Percentiles rank a stretch among this genome's conserved stretches.
phyloP scores from a whole-genome alignment of 1,140 invertebrate species.

The Drosophila tropicalis region DNA sequence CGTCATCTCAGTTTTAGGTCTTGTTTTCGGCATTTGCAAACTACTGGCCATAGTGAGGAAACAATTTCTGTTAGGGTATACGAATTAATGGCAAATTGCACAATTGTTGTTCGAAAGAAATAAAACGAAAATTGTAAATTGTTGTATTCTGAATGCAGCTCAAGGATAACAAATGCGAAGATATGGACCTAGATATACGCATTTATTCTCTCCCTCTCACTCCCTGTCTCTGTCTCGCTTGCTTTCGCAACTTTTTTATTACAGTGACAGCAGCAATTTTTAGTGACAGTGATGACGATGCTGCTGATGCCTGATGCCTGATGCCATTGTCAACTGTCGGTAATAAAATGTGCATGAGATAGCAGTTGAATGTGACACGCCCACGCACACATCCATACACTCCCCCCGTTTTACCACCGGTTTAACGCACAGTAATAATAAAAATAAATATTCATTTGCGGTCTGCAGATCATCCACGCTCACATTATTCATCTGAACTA shows the following conservation, averaged over 20 bases:
- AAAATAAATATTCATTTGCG: slow-evolving; percentile 57
- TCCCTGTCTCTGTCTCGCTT: no score
- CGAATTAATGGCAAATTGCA: slow-evolving; percentile 8
- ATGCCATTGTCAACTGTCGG: slow-evolving; percentile 48
- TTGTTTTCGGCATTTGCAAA: neutral
- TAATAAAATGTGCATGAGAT: slow-evolving; percentile 60
- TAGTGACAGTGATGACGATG: slow-evolving; percentile 36
- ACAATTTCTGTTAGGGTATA: neutral
- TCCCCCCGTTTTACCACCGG: neutral
- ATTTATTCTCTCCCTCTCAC: slow-evolving; percentile 19
- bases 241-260: slow-evolving; percentile 50
- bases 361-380: slow-evolving; percentile 36
- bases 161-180: slow-evolving; percentile 81
- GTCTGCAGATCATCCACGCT: neutral
- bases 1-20: no score
- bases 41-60: neutral
- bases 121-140: slow-evolving; percentile 61
- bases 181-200: slow-evolving; percentile 80
- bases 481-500: slow-evolving; percentile 23
- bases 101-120: slow-evolving; percentile 52
- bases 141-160: slow-evolving; percentile 51
- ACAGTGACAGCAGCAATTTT: slow-evolving; percentile 70
- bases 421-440: slow-evolving; percentile 42
- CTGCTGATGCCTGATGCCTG: slow-evolving; percentile 1
- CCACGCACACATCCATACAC: slow-evolving; percentile 17